phyloP scores from a whole-genome alignment of 2,113 vertebrate genomes.

The Nesoenas mayeri region DNA sequence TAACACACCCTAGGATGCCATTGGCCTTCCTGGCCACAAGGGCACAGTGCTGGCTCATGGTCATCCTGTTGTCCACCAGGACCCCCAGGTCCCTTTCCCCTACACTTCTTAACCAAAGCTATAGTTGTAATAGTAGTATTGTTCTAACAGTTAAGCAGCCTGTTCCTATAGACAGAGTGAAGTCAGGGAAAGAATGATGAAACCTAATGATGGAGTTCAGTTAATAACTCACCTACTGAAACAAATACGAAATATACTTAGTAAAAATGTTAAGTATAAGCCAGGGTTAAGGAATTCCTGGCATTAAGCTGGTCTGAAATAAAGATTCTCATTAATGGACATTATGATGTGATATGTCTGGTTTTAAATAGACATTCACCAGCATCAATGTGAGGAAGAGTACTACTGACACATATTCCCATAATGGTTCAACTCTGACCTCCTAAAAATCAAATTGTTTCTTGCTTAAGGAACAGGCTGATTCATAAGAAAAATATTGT shows the following conservation, averaged over 20 bases:
- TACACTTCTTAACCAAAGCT: background rate
- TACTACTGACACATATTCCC: background rate
- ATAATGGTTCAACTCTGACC: background rate
- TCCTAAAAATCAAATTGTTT: background rate
- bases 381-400: background rate
- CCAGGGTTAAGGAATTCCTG: background rate
- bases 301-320: background rate
- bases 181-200: background rate
- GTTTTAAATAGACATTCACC: background rate
- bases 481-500: background rate
- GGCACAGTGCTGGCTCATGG: too few relatives aligned
- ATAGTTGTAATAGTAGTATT: background rate
- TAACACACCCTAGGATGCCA: too few relatives aligned
- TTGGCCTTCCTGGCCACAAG: too few relatives aligned
- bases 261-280: background rate
- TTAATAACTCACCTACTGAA: background rate
- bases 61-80: too few relatives aligned
- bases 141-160: background rate
- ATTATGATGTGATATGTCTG: background rate
- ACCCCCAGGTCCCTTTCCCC: too few relatives aligned
- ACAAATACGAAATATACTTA: background rate
- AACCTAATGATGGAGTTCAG: background rate
- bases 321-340: background rate
- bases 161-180: background rate
- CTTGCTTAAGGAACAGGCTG: background rate